Evolutionary conservation across 1,140 invertebrate species (phyloP).

Genomic region (Tetramorium simillimum): DNA sequence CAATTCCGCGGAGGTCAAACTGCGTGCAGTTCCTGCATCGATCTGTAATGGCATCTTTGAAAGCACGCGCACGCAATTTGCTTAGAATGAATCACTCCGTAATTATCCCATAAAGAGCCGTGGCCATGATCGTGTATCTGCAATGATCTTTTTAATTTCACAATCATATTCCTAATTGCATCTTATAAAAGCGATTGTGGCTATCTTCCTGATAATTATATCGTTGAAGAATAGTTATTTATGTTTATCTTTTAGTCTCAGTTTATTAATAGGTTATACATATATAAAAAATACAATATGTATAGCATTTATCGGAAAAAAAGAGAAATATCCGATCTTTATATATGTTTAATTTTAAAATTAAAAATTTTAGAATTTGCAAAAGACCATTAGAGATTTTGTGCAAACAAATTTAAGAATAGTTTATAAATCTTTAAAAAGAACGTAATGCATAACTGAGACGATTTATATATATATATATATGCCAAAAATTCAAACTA

Average conservation of each 20-base stretch:
- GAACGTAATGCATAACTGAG: not conserved
- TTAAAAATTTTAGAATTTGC: not conserved
- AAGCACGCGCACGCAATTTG: conserved; percentile 64
- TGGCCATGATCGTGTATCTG: conserved; percentile 67
- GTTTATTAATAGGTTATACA: conserved; percentile 37
- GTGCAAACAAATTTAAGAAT: conserved; percentile 4
- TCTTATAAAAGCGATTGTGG: not conserved
- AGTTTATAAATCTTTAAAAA: not conserved
- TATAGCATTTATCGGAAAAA: not conserved
- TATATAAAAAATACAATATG: conserved; percentile 5
- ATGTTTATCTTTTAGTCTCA: conserved; percentile 1
- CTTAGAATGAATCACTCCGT: conserved; percentile 72
- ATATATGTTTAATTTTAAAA: not conserved
- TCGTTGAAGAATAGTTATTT: not conserved
- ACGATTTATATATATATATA: not conserved
- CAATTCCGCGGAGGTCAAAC: conserved; percentile 7
- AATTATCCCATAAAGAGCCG: conserved; percentile 69
- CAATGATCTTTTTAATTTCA: conserved; percentile 16
- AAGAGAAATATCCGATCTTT: not conserved
- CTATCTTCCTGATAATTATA: conserved; percentile 1
- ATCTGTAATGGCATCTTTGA: conserved; percentile 50
- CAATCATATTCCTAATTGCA: not conserved
- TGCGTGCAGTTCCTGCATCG: not conserved
- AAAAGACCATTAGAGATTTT: not conserved
- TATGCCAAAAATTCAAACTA: not conserved